Conservation (phyloP, 2,797 vertebrate species). For the Cynopterus sphinx region DNA sequence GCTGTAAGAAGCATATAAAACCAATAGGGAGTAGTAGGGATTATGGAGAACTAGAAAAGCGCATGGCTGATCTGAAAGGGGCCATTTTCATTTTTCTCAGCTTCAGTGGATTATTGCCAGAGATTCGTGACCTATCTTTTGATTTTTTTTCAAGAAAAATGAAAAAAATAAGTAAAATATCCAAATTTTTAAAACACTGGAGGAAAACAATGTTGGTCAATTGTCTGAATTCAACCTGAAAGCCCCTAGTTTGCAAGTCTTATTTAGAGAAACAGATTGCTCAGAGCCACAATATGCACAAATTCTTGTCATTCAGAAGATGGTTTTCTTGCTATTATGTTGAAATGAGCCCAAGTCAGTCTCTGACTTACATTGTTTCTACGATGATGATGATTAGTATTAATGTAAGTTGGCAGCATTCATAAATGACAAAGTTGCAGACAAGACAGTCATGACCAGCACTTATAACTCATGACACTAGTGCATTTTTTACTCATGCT, state of each 20-base stretch:
- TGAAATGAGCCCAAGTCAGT: not conserved
- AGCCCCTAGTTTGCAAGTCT: not conserved
- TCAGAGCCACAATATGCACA: not conserved
- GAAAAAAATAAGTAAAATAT: not conserved
- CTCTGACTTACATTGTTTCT: not conserved
- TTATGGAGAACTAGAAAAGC: not conserved
- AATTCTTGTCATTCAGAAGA: not conserved
- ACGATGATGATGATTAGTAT: not conserved
- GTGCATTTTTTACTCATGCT: not conserved
- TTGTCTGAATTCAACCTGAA: not conserved
- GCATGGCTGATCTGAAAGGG: not conserved
- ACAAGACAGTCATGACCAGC: not conserved
- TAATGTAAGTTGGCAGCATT: not conserved
- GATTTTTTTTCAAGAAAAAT: conserved; percentile 5
- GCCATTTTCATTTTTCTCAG: not conserved
- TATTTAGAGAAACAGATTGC: not conserved
- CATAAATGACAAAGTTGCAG: not conserved
- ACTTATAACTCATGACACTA: not conserved
- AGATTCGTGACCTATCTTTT: not conserved
- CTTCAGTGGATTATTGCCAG: not conserved
- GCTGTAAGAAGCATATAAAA: not conserved
- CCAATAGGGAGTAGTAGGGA: not conserved
- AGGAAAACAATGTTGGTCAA: not conserved
- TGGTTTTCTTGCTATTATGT: not conserved
- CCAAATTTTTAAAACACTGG: not conserved